Evolutionary conservation across 2,797 vertebrate genomes (phyloP), one percentile per base, ranked within the genome.

Genomic region (Acestrorhynchus altus): DNA sequence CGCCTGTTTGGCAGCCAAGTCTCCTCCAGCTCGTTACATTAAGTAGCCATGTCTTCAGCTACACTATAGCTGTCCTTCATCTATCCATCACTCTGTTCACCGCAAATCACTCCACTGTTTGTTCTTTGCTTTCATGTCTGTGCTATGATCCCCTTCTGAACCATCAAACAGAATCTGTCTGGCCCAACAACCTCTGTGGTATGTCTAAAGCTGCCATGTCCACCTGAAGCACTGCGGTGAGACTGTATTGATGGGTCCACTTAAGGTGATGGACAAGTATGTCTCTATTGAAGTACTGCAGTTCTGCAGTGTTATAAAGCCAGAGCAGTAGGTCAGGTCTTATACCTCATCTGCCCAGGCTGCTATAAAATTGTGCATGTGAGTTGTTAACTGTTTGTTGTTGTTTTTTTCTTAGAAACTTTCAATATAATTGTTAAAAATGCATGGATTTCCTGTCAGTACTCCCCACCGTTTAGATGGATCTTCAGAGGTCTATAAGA

Each of bases 21-120:
- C 18, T 71, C 39, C 57, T 57, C 74, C 51, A 28, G 22, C 65
- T 76, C 61, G 72, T 79, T 79, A 79, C 42, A 63, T 76, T 67
- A 72, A 83, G 69, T 77, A 40, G 42, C 59, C 15, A 26, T 22
- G n/a, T 68, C 73, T 60, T 73, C 74, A 42, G 47, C 44, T 39
- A 69, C 52, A 44, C 61, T 76, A 11, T 28, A 61, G 16, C 31
- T 16, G 22, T 68, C 65, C 20, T 59, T 60, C 64, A 56, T 15
- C 28, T 56, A 76, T 75, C 67, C 72, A 44, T 81, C 64, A 81
- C 28, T n/a, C 59, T 16, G 59, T 60, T 47, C 16, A 60, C 66
- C 8, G 44, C 67, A 69, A 74, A 73, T 80, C 57, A 71, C 40
- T 60, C 8, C 44, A 40, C 39, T 15, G 35, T 54, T 56, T 65